A percentile compares a stretch with the other conserved stretches of the same genome.
Conservation (phyloP, 2,797 vertebrate species). For the Pangasius djambal region DNA sequence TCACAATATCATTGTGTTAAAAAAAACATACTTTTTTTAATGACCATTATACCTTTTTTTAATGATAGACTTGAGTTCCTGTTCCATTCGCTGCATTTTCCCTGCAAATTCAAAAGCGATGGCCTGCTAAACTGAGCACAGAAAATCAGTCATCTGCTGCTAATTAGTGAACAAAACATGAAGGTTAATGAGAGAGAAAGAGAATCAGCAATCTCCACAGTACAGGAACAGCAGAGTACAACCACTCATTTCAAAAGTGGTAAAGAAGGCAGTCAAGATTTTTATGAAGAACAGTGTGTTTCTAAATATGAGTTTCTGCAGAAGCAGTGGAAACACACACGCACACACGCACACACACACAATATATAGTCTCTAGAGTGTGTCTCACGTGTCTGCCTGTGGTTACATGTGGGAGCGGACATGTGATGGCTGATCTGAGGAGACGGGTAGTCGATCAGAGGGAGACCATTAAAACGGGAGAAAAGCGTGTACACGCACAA, state of each 20-base stretch:
- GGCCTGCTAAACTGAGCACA: neutral
- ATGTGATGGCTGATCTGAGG: conserved; percentile 39
- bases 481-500: neutral
- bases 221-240: neutral
- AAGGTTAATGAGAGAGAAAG: conserved; percentile 10
- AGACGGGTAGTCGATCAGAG: conserved; percentile 23
- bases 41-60: neutral
- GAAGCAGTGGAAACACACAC: neutral
- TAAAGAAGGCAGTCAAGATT: neutral
- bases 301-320: neutral
- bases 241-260: neutral
- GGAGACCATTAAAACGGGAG: conserved; percentile 2
- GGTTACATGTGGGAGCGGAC: conserved; percentile 41
- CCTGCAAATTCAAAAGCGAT: neutral
- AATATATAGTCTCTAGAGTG: neutral
- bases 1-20: neutral
- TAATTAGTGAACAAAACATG: conserved; percentile 11
- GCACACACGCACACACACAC: neutral
- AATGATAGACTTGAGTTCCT: neutral
- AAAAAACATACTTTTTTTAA: neutral
- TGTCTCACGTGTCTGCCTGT: conserved; percentile 33
- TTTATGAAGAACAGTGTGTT: neutral
- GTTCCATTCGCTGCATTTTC: neutral
- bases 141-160: neutral
- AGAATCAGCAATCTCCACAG: neutral